These are phyloP conservation scores for Alosa alosa DNA, from an alignment of 2,113 vertebrate species.

Conservation along the genomic window DNA sequence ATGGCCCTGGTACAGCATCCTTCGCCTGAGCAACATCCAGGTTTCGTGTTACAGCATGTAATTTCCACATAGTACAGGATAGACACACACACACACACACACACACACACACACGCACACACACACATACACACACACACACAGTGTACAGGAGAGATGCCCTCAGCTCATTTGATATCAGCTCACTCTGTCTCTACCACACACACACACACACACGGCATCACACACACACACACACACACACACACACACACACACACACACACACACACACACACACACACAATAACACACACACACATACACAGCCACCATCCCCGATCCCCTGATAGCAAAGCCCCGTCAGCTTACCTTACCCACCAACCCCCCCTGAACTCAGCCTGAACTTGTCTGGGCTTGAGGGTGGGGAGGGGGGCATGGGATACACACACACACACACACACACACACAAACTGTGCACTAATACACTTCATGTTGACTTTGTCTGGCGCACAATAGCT, in stretches of 20 bases:
- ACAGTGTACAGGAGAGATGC: neutral
- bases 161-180: no score
- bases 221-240: no score
- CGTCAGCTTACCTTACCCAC: slow-evolving; percentile 31
- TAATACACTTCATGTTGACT: neutral
- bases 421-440: neutral
- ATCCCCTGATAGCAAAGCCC: neutral
- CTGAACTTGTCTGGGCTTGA: slow-evolving; percentile 30
- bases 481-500: neutral
- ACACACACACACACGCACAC: neutral
- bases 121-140: neutral
- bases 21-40: neutral
- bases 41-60: neutral
- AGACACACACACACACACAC: slow-evolving; percentile 6
- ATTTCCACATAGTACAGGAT: neutral
- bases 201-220: no score
- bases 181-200: no score
- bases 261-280: no score
- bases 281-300: no score
- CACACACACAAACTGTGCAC: no score
- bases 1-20: neutral
- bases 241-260: no score
- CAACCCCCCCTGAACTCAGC: slow-evolving; percentile 44
- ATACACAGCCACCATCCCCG: no score
- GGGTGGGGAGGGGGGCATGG: neutral